Conservation (phyloP, 2,888 invertebrate genomes). For the Lysandra bellargus region DNA sequence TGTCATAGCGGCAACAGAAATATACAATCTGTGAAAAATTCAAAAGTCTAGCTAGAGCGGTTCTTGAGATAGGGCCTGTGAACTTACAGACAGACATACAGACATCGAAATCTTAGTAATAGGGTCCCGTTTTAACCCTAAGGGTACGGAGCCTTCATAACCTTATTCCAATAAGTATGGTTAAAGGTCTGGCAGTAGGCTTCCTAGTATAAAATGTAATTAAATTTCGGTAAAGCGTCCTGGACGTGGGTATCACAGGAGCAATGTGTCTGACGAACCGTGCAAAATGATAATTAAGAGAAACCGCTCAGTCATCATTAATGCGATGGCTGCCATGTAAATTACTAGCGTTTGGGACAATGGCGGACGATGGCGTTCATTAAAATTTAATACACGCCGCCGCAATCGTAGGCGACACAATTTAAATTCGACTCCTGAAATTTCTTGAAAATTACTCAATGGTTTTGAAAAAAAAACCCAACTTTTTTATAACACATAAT, state of each 20-base stretch:
- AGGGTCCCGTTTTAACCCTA: no score
- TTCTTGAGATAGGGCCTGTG: no score
- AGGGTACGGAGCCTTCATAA: no score
- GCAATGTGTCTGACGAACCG: constrained; percentile 73
- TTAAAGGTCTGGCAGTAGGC: not conserved
- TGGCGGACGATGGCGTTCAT: constrained; percentile 66
- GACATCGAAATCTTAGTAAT: no score
- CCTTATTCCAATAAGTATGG: not conserved
- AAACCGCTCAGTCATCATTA: constrained; percentile 78
- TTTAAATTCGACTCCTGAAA: not conserved
- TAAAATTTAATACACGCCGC: constrained; percentile 59
- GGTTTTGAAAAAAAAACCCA: no score
- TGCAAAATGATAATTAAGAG: constrained; percentile 80
- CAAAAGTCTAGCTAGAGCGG: no score
- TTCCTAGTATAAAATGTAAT: constrained; percentile 31
- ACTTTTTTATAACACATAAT: no score
- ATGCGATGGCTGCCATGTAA: constrained; percentile 75
- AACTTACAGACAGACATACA: no score
- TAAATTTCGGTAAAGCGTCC: constrained; percentile 38
- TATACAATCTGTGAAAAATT: no score
- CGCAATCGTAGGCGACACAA: not conserved
- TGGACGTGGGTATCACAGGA: constrained; percentile 47
- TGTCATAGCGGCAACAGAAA: no score
- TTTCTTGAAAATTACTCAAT: not conserved
- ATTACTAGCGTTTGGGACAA: constrained; percentile 73